These are phyloP conservation scores for Heliconius hortense DNA, from an alignment of 2,888 invertebrate species.

Conservation along the genomic window DNA sequence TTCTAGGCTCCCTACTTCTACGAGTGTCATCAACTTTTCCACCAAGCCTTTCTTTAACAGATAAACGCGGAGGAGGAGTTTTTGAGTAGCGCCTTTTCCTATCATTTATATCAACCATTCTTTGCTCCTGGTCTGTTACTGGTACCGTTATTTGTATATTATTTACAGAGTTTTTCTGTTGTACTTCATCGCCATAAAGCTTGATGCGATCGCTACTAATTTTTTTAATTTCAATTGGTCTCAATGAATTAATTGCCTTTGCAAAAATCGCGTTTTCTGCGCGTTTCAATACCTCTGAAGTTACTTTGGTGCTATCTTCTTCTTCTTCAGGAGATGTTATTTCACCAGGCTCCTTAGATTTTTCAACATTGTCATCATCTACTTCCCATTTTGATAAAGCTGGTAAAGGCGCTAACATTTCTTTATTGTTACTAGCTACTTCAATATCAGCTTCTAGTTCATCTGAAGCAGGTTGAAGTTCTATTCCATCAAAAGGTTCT, in stretches of 20 bases:
- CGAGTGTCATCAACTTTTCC: constrained; percentile 86
- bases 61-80: constrained; percentile 84
- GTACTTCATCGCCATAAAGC: constrained; percentile 81
- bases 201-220: constrained; percentile 86
- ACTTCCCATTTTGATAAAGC: constrained; percentile 95
- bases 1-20: constrained; percentile 76
- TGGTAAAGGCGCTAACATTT: constrained; percentile 88
- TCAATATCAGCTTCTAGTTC: constrained; percentile 81
- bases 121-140: constrained; percentile 66
- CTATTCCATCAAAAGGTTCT: constrained; percentile 80
- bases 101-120: constrained; percentile 76
- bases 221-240: constrained; percentile 89
- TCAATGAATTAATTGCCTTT: constrained; percentile 91
- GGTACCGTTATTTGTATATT: constrained; percentile 83
- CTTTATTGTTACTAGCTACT: constrained; percentile 69
- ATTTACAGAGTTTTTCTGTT: constrained; percentile 65
- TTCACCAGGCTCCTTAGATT: constrained; percentile 73
- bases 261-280: constrained; percentile 96
- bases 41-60: constrained; percentile 90
- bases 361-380: constrained; percentile 80
- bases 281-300: constrained; percentile 93
- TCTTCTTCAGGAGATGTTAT: constrained; percentile 73
- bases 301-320: constrained; percentile 86
- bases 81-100: constrained; percentile 69
- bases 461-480: constrained; percentile 81